Evolutionary conservation across 2,888 invertebrate genomes (phyloP).

Genomic region (Tetragnatha montana): DNA sequence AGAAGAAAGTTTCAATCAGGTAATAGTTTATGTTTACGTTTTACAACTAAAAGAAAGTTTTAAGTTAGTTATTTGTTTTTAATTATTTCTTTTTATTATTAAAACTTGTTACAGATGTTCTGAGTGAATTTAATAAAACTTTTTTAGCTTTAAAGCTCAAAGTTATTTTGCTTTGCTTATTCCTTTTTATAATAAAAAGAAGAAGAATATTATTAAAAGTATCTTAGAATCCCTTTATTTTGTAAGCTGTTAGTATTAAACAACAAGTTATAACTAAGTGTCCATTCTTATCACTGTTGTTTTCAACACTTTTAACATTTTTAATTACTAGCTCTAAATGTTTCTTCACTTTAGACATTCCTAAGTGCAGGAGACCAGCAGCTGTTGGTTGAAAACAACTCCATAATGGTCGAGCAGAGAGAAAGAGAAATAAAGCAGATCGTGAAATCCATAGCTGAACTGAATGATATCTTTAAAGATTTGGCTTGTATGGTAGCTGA

Average conservation of each 20-base stretch:
- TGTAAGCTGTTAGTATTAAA: no score
- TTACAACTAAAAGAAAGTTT: no score
- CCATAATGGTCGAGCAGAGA: slow-evolving; percentile 79
- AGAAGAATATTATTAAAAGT: no score
- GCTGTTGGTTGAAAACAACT: slow-evolving; percentile 87
- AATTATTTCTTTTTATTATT: no score
- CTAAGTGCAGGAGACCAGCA: slow-evolving; percentile 80
- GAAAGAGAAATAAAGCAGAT: slow-evolving; percentile 94
- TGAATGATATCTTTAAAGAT: slow-evolving; percentile 94
- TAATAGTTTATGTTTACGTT: slow-evolving; percentile 4
- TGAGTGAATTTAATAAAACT: no score
- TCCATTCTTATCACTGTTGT: background rate
- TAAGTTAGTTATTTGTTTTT: no score
- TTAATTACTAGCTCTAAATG: background rate
- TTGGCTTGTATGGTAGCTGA: slow-evolving; percentile 81
- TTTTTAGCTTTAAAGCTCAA: no score
- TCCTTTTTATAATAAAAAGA: no score
- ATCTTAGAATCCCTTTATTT: no score
- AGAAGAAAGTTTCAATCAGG: slow-evolving; percentile 62
- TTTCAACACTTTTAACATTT: background rate
- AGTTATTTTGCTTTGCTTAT: no score
- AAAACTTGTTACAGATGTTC: no score
- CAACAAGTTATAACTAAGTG: no score
- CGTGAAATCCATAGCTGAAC: slow-evolving; percentile 92
- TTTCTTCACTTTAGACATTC: slow-evolving; percentile 75